Evolutionary conservation across 1,140 invertebrate species (phyloP).

Genomic region (Pachypeltis micranthus): DNA sequence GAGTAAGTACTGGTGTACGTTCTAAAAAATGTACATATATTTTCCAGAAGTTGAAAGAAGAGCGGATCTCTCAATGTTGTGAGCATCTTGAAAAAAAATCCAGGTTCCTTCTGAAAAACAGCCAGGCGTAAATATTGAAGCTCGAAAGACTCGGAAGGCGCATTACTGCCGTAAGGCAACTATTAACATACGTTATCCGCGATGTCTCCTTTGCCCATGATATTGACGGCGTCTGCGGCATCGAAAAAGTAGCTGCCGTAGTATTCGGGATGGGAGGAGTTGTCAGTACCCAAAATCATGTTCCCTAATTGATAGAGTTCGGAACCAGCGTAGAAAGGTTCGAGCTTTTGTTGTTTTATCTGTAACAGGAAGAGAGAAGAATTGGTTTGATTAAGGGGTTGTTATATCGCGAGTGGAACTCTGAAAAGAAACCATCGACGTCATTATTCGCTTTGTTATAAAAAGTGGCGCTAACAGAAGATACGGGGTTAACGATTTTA

Average conservation of each 20-base stretch:
- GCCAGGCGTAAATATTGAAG: too few species aligned
- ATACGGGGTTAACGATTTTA: too few species aligned
- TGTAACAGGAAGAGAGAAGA: not conserved
- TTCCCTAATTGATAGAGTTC: slow-evolving; percentile 12
- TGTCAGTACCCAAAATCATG: slow-evolving; percentile 6
- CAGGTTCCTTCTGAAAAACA: slow-evolving; percentile 9
- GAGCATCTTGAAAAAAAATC: slow-evolving; percentile 13
- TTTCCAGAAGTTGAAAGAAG: slow-evolving; percentile 7
- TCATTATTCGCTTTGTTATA: too few species aligned
- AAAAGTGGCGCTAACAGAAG: too few species aligned
- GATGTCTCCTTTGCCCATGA: slow-evolving; percentile 11
- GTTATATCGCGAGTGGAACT: too few species aligned
- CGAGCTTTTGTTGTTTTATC: slow-evolving; percentile 3
- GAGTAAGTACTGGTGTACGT: slow-evolving; percentile 2
- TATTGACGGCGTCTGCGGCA: slow-evolving; percentile 1
- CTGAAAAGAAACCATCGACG: too few species aligned
- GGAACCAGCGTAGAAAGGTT: slow-evolving; percentile 5
- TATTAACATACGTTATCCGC: slow-evolving; percentile 1
- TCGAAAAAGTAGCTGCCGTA: slow-evolving; percentile 10
- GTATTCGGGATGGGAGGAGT: slow-evolving; percentile 9
- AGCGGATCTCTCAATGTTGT: slow-evolving; percentile 7
- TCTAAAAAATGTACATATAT: slow-evolving; percentile 4
- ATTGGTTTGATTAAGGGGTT: too few species aligned
- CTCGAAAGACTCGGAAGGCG: too few species aligned
- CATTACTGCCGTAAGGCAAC: not conserved